These are phyloP conservation scores for Notodonta ziczac DNA, from an alignment of 2,888 invertebrate genomes.

Conservation along the genomic window DNA sequence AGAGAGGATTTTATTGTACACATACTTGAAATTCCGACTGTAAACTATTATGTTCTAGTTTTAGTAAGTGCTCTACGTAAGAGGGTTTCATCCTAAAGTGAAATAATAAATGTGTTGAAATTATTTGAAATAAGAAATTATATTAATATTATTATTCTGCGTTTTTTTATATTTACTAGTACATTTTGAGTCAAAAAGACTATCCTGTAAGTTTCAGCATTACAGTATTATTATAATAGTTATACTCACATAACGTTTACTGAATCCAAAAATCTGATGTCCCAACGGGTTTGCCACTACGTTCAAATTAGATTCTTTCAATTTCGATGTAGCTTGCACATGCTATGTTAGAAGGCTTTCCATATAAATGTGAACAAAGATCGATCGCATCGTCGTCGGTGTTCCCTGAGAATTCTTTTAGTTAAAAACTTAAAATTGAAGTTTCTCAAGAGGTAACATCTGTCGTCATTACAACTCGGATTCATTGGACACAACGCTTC, in stretches of 20 bases:
- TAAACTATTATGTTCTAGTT: constrained; percentile 14
- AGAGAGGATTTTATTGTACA: constrained; percentile 57
- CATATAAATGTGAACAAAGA: constrained; percentile 27
- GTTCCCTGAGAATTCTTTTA: constrained; percentile 36
- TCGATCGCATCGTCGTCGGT: constrained; percentile 25
- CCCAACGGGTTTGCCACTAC: too few relatives aligned
- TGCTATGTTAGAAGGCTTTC: constrained; percentile 9
- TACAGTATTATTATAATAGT: too few relatives aligned
- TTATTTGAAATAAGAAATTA: too few relatives aligned
- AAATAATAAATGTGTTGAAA: too few relatives aligned
- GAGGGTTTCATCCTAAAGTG: too few relatives aligned
- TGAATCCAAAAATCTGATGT: too few relatives aligned
- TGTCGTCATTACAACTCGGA: constrained; percentile 50
- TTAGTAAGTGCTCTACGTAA: too few relatives aligned
- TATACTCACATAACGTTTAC: too few relatives aligned
- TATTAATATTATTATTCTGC: too few relatives aligned
- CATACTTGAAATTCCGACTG: constrained; percentile 41
- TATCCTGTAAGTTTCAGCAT: too few relatives aligned
- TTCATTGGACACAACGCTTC: constrained; percentile 44
- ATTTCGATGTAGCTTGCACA: neutral
- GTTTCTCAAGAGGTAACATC: constrained; percentile 47
- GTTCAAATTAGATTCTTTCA: neutral
- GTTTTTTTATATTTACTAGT: too few relatives aligned
- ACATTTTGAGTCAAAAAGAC: too few relatives aligned
- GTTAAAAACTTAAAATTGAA: constrained; percentile 42